Evolutionary conservation across 2,888 invertebrate genomes (phyloP), one percentile per base, ranked within the genome.

Genomic region (Platycnemis pennipes): DNA sequence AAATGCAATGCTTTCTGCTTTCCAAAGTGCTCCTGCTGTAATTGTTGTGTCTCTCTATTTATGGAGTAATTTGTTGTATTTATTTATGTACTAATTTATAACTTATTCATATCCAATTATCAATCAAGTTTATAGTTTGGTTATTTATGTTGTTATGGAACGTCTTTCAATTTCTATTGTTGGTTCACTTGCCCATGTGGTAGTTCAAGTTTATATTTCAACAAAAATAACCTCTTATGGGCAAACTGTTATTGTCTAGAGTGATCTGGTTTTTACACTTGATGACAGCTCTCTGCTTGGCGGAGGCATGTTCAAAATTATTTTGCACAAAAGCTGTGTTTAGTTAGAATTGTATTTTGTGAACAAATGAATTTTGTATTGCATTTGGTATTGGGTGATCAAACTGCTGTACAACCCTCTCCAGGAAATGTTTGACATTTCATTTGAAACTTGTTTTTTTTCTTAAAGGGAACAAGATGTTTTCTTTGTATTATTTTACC

Each of bases 31-130:
- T 91, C 44, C 63, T 91, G 37, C n/a, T 77, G 26, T 77, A 77
- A 77, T 37, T 77, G 77, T 77, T 77, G 16, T 89, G 42, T 91
- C 31, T 91, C 63, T n/a, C 56, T 91, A 91, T 91, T 91, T 91
- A 91, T 91, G 56, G 44, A 11, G 77, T 77, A 77, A 69, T 56
- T 44, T 91, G 91, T 69, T 91, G 63, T 91, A 91, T 91, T 91
- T 91, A 91, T 91, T 91, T 91, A 91, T 91, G 42, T 69, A 91
- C 63, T 91, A 91, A 91, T 91, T 91, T 91, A 77, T 88, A 88
- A 88, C 88, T 88, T 88, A 91, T 91, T 91, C 91, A 45, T 91
- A 91, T 91, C 91, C 42, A 44, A 42, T 91, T 56, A 37, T 37
- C 91, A 91, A 91, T 44, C 56, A 19, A 91, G 37, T n/a, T n/a